These are phyloP conservation scores for Neodiprion fabricii DNA, from an alignment of 1,140 invertebrate genomes.

Conservation along the genomic window DNA sequence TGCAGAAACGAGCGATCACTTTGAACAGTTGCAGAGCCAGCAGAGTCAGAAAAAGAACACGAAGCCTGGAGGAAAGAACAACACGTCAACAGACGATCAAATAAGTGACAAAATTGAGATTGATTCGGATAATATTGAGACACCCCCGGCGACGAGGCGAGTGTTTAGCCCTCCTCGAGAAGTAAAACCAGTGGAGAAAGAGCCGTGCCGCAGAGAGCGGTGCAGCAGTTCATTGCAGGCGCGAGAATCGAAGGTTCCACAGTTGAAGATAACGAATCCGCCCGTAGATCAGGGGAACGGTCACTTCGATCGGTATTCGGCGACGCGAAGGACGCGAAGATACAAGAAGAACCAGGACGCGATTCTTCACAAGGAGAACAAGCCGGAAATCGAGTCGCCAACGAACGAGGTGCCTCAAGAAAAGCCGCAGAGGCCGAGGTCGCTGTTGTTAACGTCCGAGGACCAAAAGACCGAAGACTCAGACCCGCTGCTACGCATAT, in stretches of 20 bases:
- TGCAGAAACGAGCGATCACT: background rate
- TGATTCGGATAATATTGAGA: slow-evolving; percentile 90
- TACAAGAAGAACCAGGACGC: slow-evolving; percentile 78
- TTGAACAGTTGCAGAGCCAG: background rate
- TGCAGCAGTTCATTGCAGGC: slow-evolving; percentile 48
- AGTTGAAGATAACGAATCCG: slow-evolving; percentile 26
- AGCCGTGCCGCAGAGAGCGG: slow-evolving; percentile 57
- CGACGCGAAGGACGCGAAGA: slow-evolving; percentile 79
- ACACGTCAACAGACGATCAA: slow-evolving; percentile 50
- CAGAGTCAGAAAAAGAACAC: background rate
- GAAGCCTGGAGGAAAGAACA: slow-evolving; percentile 31
- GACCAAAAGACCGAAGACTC: slow-evolving; percentile 29
- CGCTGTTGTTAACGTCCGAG: slow-evolving; percentile 36
- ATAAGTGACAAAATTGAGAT: slow-evolving; percentile 80
- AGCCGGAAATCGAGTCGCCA: slow-evolving; percentile 41
- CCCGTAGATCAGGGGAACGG: slow-evolving; percentile 54
- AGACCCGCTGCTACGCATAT: slow-evolving; percentile 46
- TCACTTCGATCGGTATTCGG: slow-evolving; percentile 86
- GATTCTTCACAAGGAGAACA: slow-evolving; percentile 65
- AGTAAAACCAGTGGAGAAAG: slow-evolving; percentile 62
- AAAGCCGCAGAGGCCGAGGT: slow-evolving; percentile 47
- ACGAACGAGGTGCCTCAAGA: slow-evolving; percentile 38
- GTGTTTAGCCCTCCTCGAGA: slow-evolving; percentile 71
- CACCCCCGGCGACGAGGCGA: slow-evolving; percentile 80
- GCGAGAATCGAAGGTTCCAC: slow-evolving; percentile 42